Evolutionary conservation across 2,113 vertebrate species (phyloP).

Genomic region (Oreocharis arfaki): DNA sequence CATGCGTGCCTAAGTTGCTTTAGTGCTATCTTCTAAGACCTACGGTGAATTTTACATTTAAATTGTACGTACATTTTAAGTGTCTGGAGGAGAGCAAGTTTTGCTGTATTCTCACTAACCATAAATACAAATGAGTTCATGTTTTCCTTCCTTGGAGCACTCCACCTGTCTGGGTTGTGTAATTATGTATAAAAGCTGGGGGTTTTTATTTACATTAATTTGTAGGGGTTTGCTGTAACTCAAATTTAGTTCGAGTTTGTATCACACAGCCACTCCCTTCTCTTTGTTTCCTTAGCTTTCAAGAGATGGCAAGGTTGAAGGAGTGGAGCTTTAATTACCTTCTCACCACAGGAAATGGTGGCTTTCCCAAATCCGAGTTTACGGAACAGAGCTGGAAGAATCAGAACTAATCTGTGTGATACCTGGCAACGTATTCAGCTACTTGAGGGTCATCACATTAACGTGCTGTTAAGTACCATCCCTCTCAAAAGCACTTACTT

Average conservation of each 20-base stretch:
- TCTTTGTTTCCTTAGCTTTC: conserved; percentile 57
- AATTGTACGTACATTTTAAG: neutral
- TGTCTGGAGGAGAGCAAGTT: neutral
- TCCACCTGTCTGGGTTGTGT: neutral
- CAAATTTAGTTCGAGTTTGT: neutral
- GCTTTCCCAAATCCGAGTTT: neutral
- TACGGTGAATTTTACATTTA: neutral
- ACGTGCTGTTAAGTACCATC: neutral
- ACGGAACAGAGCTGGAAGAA: neutral
- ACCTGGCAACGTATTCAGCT: neutral
- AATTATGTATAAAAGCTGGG: neutral
- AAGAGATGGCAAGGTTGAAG: conserved; percentile 24
- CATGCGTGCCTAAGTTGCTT: neutral
- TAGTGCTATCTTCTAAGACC: neutral
- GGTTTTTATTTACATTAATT: neutral
- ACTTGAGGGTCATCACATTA: neutral
- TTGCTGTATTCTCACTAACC: neutral
- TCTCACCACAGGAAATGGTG: conserved; percentile 11
- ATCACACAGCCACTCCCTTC: conserved; percentile 13
- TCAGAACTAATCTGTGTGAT: neutral
- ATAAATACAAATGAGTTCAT: neutral
- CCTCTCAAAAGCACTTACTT: neutral
- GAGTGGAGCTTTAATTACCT: conserved; percentile 56
- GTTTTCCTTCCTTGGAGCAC: neutral
- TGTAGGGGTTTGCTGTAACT: neutral